Evolutionary conservation across 2,113 vertebrate species (phyloP).

Genomic region (Sceloporus undulatus): DNA sequence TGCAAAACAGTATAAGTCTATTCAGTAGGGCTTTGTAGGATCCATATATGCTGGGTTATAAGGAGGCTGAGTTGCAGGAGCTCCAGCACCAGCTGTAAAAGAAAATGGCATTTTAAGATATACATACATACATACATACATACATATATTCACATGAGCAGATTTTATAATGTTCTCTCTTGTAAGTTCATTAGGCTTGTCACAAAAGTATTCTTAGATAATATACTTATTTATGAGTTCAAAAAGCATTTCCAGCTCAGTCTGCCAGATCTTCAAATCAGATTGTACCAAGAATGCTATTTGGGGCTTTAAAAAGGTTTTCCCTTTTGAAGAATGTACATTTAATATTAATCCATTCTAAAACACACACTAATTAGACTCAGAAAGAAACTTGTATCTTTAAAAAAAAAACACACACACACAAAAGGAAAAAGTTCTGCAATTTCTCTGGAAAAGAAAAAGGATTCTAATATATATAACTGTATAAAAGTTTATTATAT

Average conservation of each 20-base stretch:
- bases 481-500: too few relatives aligned
- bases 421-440: too few relatives aligned
- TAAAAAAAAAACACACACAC: too few relatives aligned
- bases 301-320: neutral
- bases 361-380: too few relatives aligned
- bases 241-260: neutral
- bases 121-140: neutral
- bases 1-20: slow-evolving; percentile 10
- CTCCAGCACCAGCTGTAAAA: slow-evolving; percentile 75
- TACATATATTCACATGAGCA: neutral
- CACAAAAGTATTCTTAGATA: neutral
- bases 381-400: too few relatives aligned
- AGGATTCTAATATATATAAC: too few relatives aligned
- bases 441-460: too few relatives aligned
- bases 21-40: slow-evolving; percentile 78
- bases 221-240: neutral
- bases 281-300: neutral
- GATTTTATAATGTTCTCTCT: neutral
- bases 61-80: slow-evolving; percentile 79
- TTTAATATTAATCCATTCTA: neutral
- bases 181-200: slow-evolving; percentile 13
- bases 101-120: slow-evolving; percentile 28
- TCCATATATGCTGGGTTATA: slow-evolving; percentile 92
- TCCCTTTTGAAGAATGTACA: neutral
- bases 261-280: slow-evolving; percentile 8